Base-by-base conservation (phyloP, 30 jellyfish, hydroid and myxozoan genomes). In the Aurelia aurita region DNA sequence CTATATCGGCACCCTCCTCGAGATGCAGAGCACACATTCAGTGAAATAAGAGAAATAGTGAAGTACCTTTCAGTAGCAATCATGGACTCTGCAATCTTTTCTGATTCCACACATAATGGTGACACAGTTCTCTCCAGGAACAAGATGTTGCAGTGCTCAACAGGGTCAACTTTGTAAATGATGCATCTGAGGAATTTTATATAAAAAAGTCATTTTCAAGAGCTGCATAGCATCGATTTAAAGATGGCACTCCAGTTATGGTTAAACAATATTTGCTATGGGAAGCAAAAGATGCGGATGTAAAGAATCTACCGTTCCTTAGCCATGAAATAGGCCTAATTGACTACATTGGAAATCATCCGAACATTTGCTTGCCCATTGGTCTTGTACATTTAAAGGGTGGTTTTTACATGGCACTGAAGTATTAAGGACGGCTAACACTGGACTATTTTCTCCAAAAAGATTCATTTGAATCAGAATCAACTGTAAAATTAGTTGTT, bases 251-350 rank as follows among this genome's bases (percentile, higher is more conserved):
- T 10, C 61, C 61, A 49, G 61, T 49, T 12, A 49, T 18, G 18
- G 15, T 49, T 49, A 49, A 49, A 18, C 12, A 18, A 18, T 49
- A 49, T 18, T 18, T 10, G 12, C 12, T 49, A 10, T 49, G 61
- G 61, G 61, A 49, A 49, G 61, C 15, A 18, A 49, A 49, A 49
- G 61, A 49, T 49, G 61, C 61, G 12, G 61, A 49, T 54, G 65
- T 54, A 15, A 54, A 54, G 65, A 54, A 21, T 54, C 65, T 54
- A 18, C 65, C 2, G 6, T 54, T 54, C 25, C 25, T 54, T 1
- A 54, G 65, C 65, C 65, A 54, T 54, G 65, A 54, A 21, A 21
- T 21, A 15, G 5, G 6, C 5, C 5, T 54, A 5, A 18, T 54
- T 18, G 25, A 54, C 3, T 54, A 54, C 25, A 3, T 54, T 54